These are phyloP conservation scores for Pogonomyrmex californicus DNA, from an alignment of 1,140 invertebrate genomes.

Conservation along the genomic window DNA sequence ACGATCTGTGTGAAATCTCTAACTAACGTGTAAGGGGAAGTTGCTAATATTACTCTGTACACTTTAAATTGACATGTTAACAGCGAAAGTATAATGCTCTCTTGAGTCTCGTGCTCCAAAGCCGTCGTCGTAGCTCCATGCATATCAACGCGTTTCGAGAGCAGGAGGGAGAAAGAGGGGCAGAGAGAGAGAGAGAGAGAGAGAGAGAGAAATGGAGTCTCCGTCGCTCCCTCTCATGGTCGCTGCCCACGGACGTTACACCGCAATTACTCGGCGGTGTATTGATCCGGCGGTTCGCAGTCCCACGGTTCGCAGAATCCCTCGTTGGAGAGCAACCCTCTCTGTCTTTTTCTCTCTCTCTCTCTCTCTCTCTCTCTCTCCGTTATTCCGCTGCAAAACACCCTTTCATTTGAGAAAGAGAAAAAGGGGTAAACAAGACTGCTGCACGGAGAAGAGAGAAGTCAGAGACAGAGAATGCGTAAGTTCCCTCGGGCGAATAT, in stretches of 20 bases:
- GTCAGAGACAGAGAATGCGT: slow-evolving; percentile 48
- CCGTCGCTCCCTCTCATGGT: slow-evolving; percentile 63
- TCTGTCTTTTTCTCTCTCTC: slow-evolving; percentile 48
- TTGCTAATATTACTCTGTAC: slow-evolving; percentile 7
- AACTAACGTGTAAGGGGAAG: background rate
- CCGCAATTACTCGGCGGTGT: slow-evolving; percentile 77
- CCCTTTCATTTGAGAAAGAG: slow-evolving; percentile 70
- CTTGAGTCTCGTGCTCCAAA: slow-evolving; percentile 60
- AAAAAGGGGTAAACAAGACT: slow-evolving; percentile 58
- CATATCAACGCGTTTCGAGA: slow-evolving; percentile 70
- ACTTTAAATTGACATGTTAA: slow-evolving; percentile 48
- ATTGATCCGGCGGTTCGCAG: slow-evolving; percentile 77
- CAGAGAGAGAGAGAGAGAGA: background rate
- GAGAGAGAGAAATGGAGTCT: slow-evolving; percentile 31
- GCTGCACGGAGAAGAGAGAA: slow-evolving; percentile 32
- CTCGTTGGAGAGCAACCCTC: slow-evolving; percentile 61
- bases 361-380: slow-evolving; percentile 23
- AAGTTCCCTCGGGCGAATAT: slow-evolving; percentile 48
- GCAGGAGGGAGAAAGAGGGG: slow-evolving; percentile 6
- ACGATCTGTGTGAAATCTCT: background rate
- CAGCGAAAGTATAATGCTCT: slow-evolving; percentile 63
- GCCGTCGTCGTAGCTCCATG: slow-evolving; percentile 64
- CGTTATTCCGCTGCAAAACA: slow-evolving; percentile 40
- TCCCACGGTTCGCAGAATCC: slow-evolving; percentile 77
- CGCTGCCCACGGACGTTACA: slow-evolving; percentile 71